Percentiles rank a stretch among this genome's conserved stretches.
Evolutionary conservation across 1,140 invertebrate genomes (phyloP).

Genomic region (Eciton burchellii): DNA sequence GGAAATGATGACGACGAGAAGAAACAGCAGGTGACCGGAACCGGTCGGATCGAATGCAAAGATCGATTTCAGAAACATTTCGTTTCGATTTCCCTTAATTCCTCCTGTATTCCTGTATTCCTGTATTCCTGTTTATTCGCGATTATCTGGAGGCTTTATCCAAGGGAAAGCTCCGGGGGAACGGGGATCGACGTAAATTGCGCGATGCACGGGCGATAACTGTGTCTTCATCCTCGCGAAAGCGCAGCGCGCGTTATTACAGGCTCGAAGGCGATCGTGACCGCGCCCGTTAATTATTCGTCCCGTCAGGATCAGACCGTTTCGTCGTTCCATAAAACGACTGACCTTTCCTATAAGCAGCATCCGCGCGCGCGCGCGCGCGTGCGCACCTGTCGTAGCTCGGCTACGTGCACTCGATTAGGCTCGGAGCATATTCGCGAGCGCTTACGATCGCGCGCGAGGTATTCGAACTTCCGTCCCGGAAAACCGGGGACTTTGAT

Average conservation of each 20-base stretch:
- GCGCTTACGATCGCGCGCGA: neutral
- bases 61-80: neutral
- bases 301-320: conserved; percentile 39
- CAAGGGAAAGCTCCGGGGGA: conserved; percentile 14
- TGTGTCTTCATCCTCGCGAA: conserved; percentile 46
- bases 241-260: conserved; percentile 43
- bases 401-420: conserved; percentile 31
- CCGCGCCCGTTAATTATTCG: conserved; percentile 60
- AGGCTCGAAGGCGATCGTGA: conserved; percentile 40
- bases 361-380: conserved; percentile 26
- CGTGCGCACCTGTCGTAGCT: conserved; percentile 55
- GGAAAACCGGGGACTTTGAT: neutral
- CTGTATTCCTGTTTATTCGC: conserved; percentile 1
- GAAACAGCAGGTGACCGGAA: too few species aligned
- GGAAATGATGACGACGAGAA: too few species aligned
- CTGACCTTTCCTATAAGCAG: conserved; percentile 50
- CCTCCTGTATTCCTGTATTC: too few species aligned
- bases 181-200: conserved; percentile 30
- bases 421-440: neutral
- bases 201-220: conserved; percentile 13
- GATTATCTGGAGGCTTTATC: conserved; percentile 31
- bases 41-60: too few species aligned
- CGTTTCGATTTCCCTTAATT: neutral
- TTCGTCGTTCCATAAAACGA: conserved; percentile 45
- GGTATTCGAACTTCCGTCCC: neutral